Percentiles rank a stretch among this genome's conserved stretches.
Conservation (phyloP, 2,888 invertebrate species). For the Physocephala rufipes region DNA sequence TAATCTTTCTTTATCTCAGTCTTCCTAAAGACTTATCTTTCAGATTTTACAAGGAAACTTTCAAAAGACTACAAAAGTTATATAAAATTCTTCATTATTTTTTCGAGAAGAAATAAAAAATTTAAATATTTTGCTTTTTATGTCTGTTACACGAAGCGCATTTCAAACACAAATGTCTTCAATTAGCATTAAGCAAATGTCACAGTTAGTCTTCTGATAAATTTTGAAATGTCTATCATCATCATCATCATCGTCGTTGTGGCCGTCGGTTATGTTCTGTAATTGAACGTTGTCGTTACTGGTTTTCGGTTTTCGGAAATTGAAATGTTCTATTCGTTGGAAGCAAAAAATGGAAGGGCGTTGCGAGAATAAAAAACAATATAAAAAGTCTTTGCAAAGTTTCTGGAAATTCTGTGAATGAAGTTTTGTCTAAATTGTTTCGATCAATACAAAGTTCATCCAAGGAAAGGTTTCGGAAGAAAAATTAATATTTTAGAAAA, state of each 20-base stretch:
- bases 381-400: background rate
- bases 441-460: background rate
- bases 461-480: background rate
- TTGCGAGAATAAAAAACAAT: background rate
- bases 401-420: slow-evolving; percentile 1
- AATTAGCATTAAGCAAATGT: slow-evolving; percentile 14
- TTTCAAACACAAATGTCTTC: slow-evolving; percentile 4
- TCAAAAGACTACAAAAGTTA: background rate
- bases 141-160: background rate
- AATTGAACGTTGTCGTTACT: no score
- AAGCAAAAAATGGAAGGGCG: background rate
- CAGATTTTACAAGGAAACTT: background rate
- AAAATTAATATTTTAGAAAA: background rate
- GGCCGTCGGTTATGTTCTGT: no score
- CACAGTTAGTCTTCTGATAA: slow-evolving; percentile 19
- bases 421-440: slow-evolving; percentile 7
- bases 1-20: background rate
- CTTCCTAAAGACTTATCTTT: background rate
- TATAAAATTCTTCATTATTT: background rate
- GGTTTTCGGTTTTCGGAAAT: background rate
- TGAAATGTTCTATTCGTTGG: background rate
- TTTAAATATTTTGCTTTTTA: slow-evolving; percentile 1
- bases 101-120: slow-evolving; percentile 7
- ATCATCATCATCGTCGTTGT: background rate
- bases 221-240: background rate